Conservation (phyloP, 1,140 invertebrate species). For the Sogatella furcifera region DNA sequence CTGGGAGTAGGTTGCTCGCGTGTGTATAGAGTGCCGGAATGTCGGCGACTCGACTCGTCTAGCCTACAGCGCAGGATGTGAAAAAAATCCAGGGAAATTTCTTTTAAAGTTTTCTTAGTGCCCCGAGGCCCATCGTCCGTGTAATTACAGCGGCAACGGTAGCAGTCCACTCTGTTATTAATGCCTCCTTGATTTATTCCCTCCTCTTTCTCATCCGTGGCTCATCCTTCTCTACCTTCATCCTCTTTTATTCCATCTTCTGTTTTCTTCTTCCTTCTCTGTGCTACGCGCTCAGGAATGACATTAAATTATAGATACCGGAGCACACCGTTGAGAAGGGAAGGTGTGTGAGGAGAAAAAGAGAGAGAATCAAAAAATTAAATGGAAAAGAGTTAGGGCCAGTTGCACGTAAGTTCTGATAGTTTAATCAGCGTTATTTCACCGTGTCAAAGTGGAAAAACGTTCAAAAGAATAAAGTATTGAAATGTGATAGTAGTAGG, state of each 20-base stretch:
- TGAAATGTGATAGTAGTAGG: too few relatives aligned
- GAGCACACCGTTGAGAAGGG: not conserved
- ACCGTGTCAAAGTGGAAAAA: too few relatives aligned
- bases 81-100: not conserved
- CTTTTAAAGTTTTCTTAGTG: not conserved
- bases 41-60: not conserved
- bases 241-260: not conserved
- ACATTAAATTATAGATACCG: constrained; percentile 1
- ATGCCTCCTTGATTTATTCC: constrained; percentile 2
- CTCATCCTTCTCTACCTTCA: not conserved
- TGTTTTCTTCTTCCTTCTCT: not conserved
- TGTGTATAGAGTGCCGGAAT: not conserved
- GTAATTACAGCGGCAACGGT: constrained; percentile 2
- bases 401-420: too few relatives aligned
- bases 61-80: constrained; percentile 1
- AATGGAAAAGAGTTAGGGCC: too few relatives aligned
- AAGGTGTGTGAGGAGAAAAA: too few relatives aligned
- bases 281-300: not conserved
- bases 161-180: not conserved
- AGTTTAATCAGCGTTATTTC: too few relatives aligned
- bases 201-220: not conserved
- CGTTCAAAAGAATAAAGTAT: too few relatives aligned
- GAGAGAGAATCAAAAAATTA: too few relatives aligned
- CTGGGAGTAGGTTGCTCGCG: not conserved
- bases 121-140: not conserved